Base-by-base conservation (phyloP, 1,140 invertebrate genomes). In the Calosoma granatense region DNA sequence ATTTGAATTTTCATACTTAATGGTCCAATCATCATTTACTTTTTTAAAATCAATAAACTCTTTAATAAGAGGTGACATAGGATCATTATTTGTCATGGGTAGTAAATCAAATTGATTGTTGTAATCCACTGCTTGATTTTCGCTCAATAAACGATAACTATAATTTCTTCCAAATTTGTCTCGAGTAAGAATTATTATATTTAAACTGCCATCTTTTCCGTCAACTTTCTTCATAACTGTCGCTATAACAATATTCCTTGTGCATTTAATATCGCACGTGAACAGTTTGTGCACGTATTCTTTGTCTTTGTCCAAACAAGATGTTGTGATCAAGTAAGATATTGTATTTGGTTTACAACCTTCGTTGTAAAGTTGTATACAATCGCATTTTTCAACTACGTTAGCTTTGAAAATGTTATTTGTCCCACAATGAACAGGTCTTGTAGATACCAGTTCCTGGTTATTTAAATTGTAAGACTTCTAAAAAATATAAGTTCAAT, bases 261-360 rank as follows among this genome's bases (percentile, higher is more conserved):
- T 47, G 4, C 9, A 9, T 12, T 47, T 17, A 12, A 47, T 47
- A 47, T 17, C 17, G 15, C 41, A 47, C 4, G 41, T 47, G 17
- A 47, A 47, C 17, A 47, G 17, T 11, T 47, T 47, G 17, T 47
- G 9, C 17, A 47, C 17, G 26, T 30, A 30, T 30, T 30, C 26
- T 30, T 30, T 30, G 4, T 4, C 14, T 17, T 17, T 47, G 41
- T 47, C 41, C 17, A 12, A 9, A 12, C 3, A 11, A 47, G 3
- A 9, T 47, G 9, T 47, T 47, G 41, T 47, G 17, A 47, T 17
- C 17, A 17, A 9, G 17, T 47, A 47, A 12, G 41, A 47, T 11
- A 47, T 17, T 12, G 41, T 47, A 47, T 47, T 47, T 47, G 41
- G 17, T 47, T 47, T 47, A 17, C 41, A 47, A 12, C 41, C 41